These are phyloP conservation scores for Oxyteleia sp. DNA, from an alignment of 2,888 invertebrate species.

Conservation along the genomic window DNA sequence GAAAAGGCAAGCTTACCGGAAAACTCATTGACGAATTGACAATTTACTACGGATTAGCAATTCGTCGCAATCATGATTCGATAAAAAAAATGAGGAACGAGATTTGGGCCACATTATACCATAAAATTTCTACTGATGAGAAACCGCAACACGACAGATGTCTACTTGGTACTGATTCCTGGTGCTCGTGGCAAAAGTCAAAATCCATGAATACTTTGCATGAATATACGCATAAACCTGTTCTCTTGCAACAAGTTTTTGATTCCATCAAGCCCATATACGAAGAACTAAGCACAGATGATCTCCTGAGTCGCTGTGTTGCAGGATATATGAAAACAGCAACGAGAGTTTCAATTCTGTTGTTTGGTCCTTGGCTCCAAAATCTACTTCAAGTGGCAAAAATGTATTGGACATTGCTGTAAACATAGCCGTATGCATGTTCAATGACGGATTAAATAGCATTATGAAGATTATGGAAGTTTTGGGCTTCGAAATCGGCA, in stretches of 20 bases:
- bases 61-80: conserved; percentile 55
- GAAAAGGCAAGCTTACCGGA: conserved; percentile 46
- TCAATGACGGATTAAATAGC: conserved; percentile 46
- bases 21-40: conserved; percentile 54
- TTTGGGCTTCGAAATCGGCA: background rate
- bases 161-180: conserved; percentile 63
- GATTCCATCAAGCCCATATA: conserved; percentile 41
- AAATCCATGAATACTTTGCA: conserved; percentile 23
- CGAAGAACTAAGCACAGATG: conserved; percentile 41
- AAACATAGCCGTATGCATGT: conserved; percentile 29
- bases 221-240: conserved; percentile 40
- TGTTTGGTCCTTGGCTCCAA: conserved; percentile 54
- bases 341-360: conserved; percentile 51
- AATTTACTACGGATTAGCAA: conserved; percentile 51
- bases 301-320: conserved; percentile 48
- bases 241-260: conserved; percentile 24
- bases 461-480: conserved; percentile 1
- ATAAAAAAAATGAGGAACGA: conserved; percentile 67
- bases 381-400: conserved; percentile 47
- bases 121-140: conserved; percentile 66
- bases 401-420: conserved; percentile 29
- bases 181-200: conserved; percentile 70
- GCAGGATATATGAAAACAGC: conserved; percentile 38
- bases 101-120: conserved; percentile 62
- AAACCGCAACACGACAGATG: conserved; percentile 64